phyloP scores from a whole-genome alignment of 2,888 invertebrate genomes.

The Biston betularia region DNA sequence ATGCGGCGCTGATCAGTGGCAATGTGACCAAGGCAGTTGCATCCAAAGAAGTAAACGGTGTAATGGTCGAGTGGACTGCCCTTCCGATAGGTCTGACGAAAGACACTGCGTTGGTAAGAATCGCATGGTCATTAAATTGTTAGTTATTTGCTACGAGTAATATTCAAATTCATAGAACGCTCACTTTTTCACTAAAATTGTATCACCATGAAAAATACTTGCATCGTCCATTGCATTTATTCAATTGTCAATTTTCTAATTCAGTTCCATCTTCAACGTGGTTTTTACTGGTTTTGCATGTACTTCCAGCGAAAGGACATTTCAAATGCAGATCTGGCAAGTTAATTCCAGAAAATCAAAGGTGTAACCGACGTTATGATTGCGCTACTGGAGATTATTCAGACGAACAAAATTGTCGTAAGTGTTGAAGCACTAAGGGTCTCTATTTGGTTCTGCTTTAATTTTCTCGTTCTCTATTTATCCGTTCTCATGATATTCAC shows the following conservation, averaged over 20 bases:
- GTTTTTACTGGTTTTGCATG: constrained; percentile 51
- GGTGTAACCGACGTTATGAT: constrained; percentile 89
- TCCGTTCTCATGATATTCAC: constrained; percentile 26
- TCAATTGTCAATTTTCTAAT: not conserved
- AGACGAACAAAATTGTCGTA: constrained; percentile 92
- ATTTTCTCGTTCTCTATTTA: constrained; percentile 35
- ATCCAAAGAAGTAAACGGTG: constrained; percentile 87
- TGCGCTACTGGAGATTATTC: constrained; percentile 89
- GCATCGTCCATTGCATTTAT: constrained; percentile 2
- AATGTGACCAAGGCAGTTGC: constrained; percentile 91
- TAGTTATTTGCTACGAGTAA: constrained; percentile 13
- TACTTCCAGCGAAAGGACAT: constrained; percentile 75
- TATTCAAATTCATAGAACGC: constrained; percentile 17
- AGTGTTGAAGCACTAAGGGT: constrained; percentile 72
- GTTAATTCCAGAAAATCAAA: constrained; percentile 83
- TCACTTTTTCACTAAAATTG: constrained; percentile 18
- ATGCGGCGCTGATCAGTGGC: constrained; percentile 89
- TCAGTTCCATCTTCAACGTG: constrained; percentile 1
- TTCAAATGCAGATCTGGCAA: constrained; percentile 90
- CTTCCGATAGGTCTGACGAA: constrained; percentile 90
- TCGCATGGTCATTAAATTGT: constrained; percentile 13
- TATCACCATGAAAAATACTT: constrained; percentile 5
- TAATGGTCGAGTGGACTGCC: constrained; percentile 90
- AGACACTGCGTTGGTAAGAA: constrained; percentile 87
- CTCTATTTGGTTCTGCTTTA: constrained; percentile 42